Evolutionary conservation across 2,888 invertebrate genomes (phyloP).

Genomic region (Merodon equestris): DNA sequence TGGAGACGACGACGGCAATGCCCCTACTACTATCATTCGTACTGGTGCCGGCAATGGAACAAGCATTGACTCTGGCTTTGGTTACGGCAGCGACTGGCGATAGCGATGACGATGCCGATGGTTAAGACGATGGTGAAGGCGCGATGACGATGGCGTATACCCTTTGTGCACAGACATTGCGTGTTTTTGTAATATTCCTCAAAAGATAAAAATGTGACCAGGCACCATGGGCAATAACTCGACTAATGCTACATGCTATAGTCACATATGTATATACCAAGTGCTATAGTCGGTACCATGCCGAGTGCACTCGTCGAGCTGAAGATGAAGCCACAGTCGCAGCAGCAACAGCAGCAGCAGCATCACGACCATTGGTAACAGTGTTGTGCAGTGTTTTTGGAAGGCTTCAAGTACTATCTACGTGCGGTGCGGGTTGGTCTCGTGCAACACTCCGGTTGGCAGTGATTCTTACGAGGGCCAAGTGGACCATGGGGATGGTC

Average conservation of each 20-base stretch:
- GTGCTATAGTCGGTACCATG: slow-evolving; percentile 36
- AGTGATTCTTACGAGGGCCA: not conserved
- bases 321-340: slow-evolving; percentile 38
- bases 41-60: too few species aligned
- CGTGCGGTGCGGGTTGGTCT: slow-evolving; percentile 19
- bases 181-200: slow-evolving; percentile 79
- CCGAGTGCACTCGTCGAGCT: slow-evolving; percentile 40
- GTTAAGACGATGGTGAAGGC: slow-evolving; percentile 30
- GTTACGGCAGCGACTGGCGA: too few species aligned
- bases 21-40: too few species aligned
- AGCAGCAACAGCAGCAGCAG: slow-evolving; percentile 26
- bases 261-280: slow-evolving; percentile 19
- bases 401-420: slow-evolving; percentile 43
- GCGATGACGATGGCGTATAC: slow-evolving; percentile 61
- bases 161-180: slow-evolving; percentile 75
- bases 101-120: slow-evolving; percentile 17
- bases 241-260: slow-evolving; percentile 68
- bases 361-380: slow-evolving; percentile 35
- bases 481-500: slow-evolving; percentile 25
- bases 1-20: slow-evolving; percentile 4
- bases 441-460: too few species aligned
- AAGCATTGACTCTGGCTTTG: too few species aligned
- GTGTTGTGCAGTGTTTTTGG: slow-evolving; percentile 46
- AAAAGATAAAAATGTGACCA: slow-evolving; percentile 78
- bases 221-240: slow-evolving; percentile 71